phyloP scores from a whole-genome alignment of 2,888 invertebrate genomes.

The Drosophila ustulata region DNA sequence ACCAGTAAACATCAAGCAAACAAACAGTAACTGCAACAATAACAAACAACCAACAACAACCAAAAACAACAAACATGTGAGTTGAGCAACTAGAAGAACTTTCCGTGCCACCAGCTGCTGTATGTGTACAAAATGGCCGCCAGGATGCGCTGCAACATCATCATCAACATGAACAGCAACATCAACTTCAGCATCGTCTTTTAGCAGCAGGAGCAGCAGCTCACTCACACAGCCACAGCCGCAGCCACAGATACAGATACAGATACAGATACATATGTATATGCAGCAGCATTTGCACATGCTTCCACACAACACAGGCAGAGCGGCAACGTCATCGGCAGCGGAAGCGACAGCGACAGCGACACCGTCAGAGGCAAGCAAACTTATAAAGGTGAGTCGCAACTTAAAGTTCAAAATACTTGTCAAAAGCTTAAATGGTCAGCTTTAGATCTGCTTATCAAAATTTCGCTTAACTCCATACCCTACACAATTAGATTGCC shows the following conservation, averaged over 20 bases:
- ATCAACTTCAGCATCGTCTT: constrained; percentile 40
- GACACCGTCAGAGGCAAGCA: constrained; percentile 19
- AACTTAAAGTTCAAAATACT: constrained; percentile 33
- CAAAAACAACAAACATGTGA: constrained; percentile 55
- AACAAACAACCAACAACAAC: constrained; percentile 7
- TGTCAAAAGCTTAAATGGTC: constrained; percentile 25
- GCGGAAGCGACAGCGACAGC: constrained; percentile 13
- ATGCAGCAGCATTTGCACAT: constrained; percentile 15
- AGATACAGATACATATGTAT: background rate
- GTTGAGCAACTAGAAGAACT: constrained; percentile 35
- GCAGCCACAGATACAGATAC: constrained; percentile 8
- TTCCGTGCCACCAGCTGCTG: constrained; percentile 54
- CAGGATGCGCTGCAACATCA: constrained; percentile 67
- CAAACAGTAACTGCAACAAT: constrained; percentile 17
- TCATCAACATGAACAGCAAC: constrained; percentile 26
- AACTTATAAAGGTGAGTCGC: constrained; percentile 69
- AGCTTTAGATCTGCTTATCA: constrained; percentile 25
- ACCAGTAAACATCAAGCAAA: constrained; percentile 23
- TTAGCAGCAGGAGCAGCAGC: constrained; percentile 36
- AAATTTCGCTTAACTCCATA: constrained; percentile 11
- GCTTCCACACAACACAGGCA: background rate
- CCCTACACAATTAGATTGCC: background rate
- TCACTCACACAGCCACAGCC: constrained; percentile 22
- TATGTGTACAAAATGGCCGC: constrained; percentile 70
- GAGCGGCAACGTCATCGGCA: constrained; percentile 1